Percentiles rank a stretch among this genome's conserved stretches.
Conservation (phyloP, 2,888 invertebrate species). For the Ormyrus rosae region DNA sequence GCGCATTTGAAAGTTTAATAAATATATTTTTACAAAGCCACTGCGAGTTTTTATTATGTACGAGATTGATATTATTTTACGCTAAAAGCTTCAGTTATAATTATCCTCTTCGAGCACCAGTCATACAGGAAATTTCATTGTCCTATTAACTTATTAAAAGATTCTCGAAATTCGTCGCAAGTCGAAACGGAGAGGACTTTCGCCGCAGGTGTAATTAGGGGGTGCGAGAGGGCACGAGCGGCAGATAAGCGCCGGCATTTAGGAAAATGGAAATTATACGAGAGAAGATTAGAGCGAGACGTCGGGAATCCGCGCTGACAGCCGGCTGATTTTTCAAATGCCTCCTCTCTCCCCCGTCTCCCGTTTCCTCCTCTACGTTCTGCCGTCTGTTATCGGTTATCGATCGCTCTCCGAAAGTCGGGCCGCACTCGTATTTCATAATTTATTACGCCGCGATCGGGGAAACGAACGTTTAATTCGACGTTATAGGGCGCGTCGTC, state of each 20-base stretch:
- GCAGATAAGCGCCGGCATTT: constrained; percentile 43
- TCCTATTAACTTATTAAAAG: too few relatives aligned
- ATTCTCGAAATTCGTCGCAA: not conserved
- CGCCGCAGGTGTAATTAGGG: constrained; percentile 21
- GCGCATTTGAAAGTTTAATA: too few relatives aligned
- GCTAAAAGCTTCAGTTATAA: too few relatives aligned
- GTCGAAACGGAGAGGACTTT: not conserved
- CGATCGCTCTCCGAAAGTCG: constrained; percentile 9
- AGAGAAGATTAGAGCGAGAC: constrained; percentile 23
- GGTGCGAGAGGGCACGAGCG: constrained; percentile 10
- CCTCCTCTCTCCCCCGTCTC: not conserved
- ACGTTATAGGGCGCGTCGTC: too few relatives aligned
- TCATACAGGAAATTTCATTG: too few relatives aligned
- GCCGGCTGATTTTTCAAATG: constrained; percentile 41
- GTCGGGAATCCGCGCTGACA: constrained; percentile 27
- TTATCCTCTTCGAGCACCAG: too few relatives aligned
- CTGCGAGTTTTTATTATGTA: too few relatives aligned
- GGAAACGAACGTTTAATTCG: too few relatives aligned
- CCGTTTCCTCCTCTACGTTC: too few relatives aligned
- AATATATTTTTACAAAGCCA: too few relatives aligned
- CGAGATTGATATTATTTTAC: too few relatives aligned
- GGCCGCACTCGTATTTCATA: constrained; percentile 9
- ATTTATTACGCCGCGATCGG: constrained; percentile 3
- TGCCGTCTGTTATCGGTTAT: constrained; percentile 30
- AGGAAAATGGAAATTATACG: constrained; percentile 41